Base-by-base conservation (phyloP, 1,140 invertebrate genomes). In the Aphidius gifuensis region DNA sequence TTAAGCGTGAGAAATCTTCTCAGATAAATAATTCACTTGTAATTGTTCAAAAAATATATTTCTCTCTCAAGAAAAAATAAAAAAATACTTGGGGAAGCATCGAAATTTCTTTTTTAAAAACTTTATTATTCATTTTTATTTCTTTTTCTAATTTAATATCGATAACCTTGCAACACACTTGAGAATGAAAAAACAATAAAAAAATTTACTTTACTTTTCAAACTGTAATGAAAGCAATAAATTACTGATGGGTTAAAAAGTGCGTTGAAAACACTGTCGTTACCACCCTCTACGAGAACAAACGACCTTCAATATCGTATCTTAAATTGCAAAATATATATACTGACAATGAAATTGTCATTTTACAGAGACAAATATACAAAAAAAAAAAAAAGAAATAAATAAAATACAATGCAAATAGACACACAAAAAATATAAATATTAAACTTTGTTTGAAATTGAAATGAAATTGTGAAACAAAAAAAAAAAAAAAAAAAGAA, bases 1-100 rank as follows among this genome's bases (percentile, higher is more conserved):
- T 45, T 38, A 66, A 71, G 68, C 73, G 73, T 76, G 74, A 76
- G 74, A 76, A 76, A 76, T 69, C 51, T 70, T 61, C 40, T 64
- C n/a, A 51, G 58, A 66, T 67, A 66, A 64, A 72, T 73, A 73
- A 72, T 70, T 73, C 70, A 71, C 64, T 46, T 59, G 60, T 67
- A 68, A 73, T 72, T 68, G 69, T 70, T 56, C 49, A 8, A 53
- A 55, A 58, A 61, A 40, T 55, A 44, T 32, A 32, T 32, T 32
- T 32, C 23, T 32, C 1, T 16, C 23, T 54, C 21, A 56, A 7
- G 32, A 45, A 51, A 49, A 62, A 55, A 16, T 16, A 16, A 32
- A 32, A 32, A 32, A 32, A 32, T 32, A 32, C 4, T 32, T 32
- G 6, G 38, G 47, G 39, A 55, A 45, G 11, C 38, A 7, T 60